A percentile compares a stretch with the other conserved stretches of the same genome.
Conservation (phyloP, 2,888 invertebrate species). For the Papilio elwesi region DNA sequence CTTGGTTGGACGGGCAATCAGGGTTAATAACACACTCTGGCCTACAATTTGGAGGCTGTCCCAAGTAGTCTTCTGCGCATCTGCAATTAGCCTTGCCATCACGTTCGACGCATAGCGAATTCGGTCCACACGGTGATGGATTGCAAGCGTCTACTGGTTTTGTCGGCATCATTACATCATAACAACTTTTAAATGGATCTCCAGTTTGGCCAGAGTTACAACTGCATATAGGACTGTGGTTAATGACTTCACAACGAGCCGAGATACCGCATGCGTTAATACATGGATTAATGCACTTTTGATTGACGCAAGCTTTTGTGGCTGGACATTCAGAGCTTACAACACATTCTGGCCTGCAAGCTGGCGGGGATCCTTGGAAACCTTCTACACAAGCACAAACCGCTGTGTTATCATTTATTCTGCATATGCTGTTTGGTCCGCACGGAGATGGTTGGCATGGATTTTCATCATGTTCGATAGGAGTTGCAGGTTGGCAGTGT, state of each 20-base stretch:
- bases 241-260: slow-evolving; percentile 91
- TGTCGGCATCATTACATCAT: slow-evolving; percentile 75
- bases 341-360: slow-evolving; percentile 92
- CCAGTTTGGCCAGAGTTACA: slow-evolving; percentile 90
- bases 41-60: slow-evolving; percentile 91
- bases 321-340: slow-evolving; percentile 93
- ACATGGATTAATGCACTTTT: slow-evolving; percentile 93
- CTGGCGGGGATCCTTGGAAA: slow-evolving; percentile 91
- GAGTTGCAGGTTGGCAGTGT: slow-evolving; percentile 72
- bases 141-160: slow-evolving; percentile 85
- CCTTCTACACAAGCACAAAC: slow-evolving; percentile 91
- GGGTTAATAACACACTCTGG: slow-evolving; percentile 93
- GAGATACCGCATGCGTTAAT: slow-evolving; percentile 91
- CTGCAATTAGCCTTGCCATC: slow-evolving; percentile 89
- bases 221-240: slow-evolving; percentile 94
- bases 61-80: slow-evolving; percentile 90
- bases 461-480: slow-evolving; percentile 76
- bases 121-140: slow-evolving; percentile 93
- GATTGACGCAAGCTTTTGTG: slow-evolving; percentile 91
- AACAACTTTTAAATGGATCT: slow-evolving; percentile 91
- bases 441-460: slow-evolving; percentile 92
- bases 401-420: slow-evolving; percentile 90
- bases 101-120: slow-evolving; percentile 87
- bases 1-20: slow-evolving; percentile 90
- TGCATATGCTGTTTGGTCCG: slow-evolving; percentile 91